These are phyloP conservation scores for Eupithecia inturbata DNA, from an alignment of 2,888 invertebrate genomes.

Conservation along the genomic window DNA sequence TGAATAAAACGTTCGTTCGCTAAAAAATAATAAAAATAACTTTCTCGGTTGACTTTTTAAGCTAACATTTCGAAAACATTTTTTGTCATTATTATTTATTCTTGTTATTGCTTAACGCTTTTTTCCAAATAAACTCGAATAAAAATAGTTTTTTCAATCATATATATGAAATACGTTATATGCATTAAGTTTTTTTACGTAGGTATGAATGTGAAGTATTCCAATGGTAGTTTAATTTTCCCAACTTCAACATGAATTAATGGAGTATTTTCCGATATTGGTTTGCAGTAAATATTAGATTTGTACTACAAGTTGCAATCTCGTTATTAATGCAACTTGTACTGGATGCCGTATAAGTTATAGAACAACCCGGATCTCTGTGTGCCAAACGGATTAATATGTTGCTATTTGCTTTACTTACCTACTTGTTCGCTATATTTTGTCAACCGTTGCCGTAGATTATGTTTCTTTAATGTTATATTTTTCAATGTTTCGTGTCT, in stretches of 20 bases:
- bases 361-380: neutral
- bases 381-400: neutral
- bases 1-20: neutral
- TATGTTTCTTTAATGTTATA: no score
- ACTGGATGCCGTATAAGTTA: slow-evolving; percentile 14
- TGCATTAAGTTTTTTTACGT: neutral
- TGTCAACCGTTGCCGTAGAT: no score
- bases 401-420: neutral
- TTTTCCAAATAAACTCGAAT: neutral
- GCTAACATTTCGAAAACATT: no score
- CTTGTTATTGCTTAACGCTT: neutral
- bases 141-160: neutral
- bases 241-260: slow-evolving; percentile 8
- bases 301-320: slow-evolving; percentile 37
- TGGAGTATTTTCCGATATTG: slow-evolving; percentile 22
- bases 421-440: neutral
- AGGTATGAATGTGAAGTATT: neutral
- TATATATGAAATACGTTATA: neutral
- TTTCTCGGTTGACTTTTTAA: neutral
- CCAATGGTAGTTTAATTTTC: neutral
- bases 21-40: no score
- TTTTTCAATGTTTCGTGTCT: no score
- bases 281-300: slow-evolving; percentile 38
- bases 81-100: no score
- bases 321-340: slow-evolving; percentile 43